phyloP scores from a whole-genome alignment of 2,888 invertebrate genomes.

The Netelia virgata region DNA sequence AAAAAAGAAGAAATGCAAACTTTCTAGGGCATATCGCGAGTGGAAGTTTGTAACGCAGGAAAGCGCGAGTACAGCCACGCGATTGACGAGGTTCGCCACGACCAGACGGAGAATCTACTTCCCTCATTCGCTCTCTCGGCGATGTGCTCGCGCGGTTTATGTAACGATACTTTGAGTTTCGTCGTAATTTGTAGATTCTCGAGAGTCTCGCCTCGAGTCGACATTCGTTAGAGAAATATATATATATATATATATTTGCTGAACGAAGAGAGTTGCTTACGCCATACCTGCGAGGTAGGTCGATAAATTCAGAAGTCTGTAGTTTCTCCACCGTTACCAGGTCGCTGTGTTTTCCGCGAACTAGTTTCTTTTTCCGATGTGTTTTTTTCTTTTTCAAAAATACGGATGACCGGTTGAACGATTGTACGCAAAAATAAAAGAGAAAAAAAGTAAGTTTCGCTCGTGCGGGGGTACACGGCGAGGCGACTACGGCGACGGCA shows the following conservation, averaged over 20 bases:
- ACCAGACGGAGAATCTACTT: slow-evolving; percentile 21
- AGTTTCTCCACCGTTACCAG: too few species aligned
- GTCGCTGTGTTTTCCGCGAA: background rate
- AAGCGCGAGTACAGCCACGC: background rate
- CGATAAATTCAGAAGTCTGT: slow-evolving; percentile 24
- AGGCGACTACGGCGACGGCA: slow-evolving; percentile 44
- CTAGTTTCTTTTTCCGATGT: slow-evolving; percentile 18
- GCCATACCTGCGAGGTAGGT: background rate
- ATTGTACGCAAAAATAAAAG: slow-evolving; percentile 29
- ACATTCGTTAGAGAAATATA: slow-evolving; percentile 10
- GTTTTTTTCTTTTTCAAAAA: background rate
- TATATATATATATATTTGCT: slow-evolving; percentile 7
- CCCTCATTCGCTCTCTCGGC: background rate
- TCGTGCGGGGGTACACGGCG: slow-evolving; percentile 12
- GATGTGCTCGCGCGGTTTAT: slow-evolving; percentile 6
- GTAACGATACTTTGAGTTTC: slow-evolving; percentile 48
- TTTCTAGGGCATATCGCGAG: slow-evolving; percentile 19
- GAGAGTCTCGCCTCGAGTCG: background rate
- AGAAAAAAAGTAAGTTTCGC: slow-evolving; percentile 3
- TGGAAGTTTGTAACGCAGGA: slow-evolving; percentile 20
- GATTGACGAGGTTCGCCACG: slow-evolving; percentile 12
- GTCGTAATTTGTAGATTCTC: slow-evolving; percentile 29
- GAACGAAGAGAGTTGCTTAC: background rate
- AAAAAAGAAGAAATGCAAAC: slow-evolving; percentile 12
- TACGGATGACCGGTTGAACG: slow-evolving; percentile 19